Evolutionary conservation across 2,888 invertebrate genomes (phyloP), one percentile per base, ranked within the genome.

Genomic region (Drosophila koepferae): DNA sequence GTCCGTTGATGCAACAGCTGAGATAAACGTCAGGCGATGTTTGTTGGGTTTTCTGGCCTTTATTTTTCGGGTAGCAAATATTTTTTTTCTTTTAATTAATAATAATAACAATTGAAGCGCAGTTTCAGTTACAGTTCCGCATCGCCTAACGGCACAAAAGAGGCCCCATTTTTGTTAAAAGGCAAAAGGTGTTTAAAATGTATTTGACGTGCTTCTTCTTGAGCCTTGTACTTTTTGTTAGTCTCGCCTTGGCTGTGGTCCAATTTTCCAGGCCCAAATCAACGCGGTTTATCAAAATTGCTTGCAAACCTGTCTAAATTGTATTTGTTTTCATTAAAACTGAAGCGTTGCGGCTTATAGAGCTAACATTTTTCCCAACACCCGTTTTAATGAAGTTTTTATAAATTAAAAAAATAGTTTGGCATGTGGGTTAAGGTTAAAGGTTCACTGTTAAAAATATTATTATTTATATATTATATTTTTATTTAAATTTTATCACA

Each of bases 41-140:
- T 77, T 64, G 66, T 16, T 43, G 41, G 38, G 55, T n/a, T 41
- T 63, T 49, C 12, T 58, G 70, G 71, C 63, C 43, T 61, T 64
- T 49, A 28, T 65, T 14, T 77, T 46, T 58, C 46, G 80, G 55
- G 43, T 72, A 81, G 81, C 85, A 90, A 88, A 89, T 90, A 88
- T 90, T 86, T 85, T 83, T 83, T 90, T 81, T 83, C 86, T 90
- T 84, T 87, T 90, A 90, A 90, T 90, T 90, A 90, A 90, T 91
- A 90, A 90, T 90, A 91, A 90, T 91, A 90, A 89, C 84, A 89
- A 87, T 80, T 83, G 86, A 78, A 80, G 86, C 86, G 70, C 68
- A 78, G 73, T 48, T 68, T 61, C 41, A 41, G 54, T 18, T 55
- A 28, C 41, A 64, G 64, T 65, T 55, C 66, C 16, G 61, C 62